Evolutionary conservation across 2,888 invertebrate genomes (phyloP).

Genomic region (Eristalis arbustorum): DNA sequence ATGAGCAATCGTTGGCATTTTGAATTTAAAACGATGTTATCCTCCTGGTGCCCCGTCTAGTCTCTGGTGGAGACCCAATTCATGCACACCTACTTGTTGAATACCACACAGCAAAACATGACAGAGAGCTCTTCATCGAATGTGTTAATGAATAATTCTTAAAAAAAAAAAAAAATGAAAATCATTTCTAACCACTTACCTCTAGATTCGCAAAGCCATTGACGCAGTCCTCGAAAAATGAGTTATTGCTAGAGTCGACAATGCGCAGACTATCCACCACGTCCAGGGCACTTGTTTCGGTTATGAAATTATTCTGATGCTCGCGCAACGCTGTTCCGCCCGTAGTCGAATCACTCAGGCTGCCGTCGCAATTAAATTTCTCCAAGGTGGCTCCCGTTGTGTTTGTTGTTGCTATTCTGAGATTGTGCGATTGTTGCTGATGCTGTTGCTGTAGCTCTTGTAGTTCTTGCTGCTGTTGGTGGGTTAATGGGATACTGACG

Average conservation of each 20-base stretch:
- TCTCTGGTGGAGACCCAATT: too few relatives aligned
- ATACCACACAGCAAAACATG: too few relatives aligned
- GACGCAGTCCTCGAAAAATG: constrained; percentile 66
- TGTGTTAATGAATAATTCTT: too few relatives aligned
- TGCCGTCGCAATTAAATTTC: constrained; percentile 35
- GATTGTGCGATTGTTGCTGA: constrained; percentile 50
- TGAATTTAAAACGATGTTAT: too few relatives aligned
- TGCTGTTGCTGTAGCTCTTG: neutral
- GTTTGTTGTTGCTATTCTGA: constrained; percentile 21
- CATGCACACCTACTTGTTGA: too few relatives aligned
- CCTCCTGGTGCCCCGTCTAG: too few relatives aligned
- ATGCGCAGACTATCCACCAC: constrained; percentile 50
- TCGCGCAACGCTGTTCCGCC: constrained; percentile 40
- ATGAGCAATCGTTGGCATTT: too few relatives aligned
- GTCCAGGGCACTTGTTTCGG: constrained; percentile 31
- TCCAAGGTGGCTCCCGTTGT: constrained; percentile 4
- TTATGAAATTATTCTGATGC: constrained; percentile 59
- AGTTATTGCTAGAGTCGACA: constrained; percentile 59
- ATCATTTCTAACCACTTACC: constrained; percentile 30
- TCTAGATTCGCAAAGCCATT: constrained; percentile 63
- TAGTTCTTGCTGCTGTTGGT: constrained; percentile 45
- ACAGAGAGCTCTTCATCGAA: neutral
- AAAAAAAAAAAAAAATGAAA: neutral
- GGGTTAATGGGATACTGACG: constrained; percentile 37
- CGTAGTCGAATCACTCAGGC: constrained; percentile 2